These are phyloP conservation scores for Taeniopygia guttata DNA, from an alignment of 2,797 vertebrate genomes.

Conservation along the genomic window DNA sequence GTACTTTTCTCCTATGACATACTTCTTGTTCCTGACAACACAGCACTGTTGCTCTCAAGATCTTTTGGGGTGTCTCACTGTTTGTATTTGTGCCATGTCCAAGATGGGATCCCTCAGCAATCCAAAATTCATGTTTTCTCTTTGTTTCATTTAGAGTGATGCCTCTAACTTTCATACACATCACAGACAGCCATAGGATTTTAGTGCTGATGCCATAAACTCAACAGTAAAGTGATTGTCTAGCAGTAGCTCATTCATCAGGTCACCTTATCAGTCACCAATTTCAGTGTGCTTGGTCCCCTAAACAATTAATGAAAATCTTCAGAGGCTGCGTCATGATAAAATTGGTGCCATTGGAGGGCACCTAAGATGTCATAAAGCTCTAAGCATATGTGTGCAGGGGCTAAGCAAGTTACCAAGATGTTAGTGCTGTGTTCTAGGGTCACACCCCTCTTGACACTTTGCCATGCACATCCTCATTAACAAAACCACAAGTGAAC, in stretches of 20 bases:
- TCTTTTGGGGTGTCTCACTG: not conserved
- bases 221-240: not conserved
- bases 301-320: not conserved
- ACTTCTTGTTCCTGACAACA: not conserved
- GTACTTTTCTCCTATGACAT: not conserved
- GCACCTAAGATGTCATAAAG: not conserved
- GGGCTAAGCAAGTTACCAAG: not conserved
- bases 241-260: not conserved
- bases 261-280: not conserved
- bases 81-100: not conserved
- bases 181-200: not conserved
- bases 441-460: not conserved
- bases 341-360: not conserved
- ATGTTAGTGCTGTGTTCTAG: not conserved
- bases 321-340: not conserved
- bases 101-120: not conserved
- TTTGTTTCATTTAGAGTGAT: not conserved
- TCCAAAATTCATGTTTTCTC: not conserved
- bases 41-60: not conserved
- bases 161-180: not conserved
- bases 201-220: not conserved
- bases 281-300: rapidly evolving
- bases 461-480: not conserved
- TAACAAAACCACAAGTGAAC: not conserved
- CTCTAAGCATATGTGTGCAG: not conserved